Evolutionary conservation across 2,797 vertebrate genomes (phyloP).

Genomic region (Vespertilio murinus): DNA sequence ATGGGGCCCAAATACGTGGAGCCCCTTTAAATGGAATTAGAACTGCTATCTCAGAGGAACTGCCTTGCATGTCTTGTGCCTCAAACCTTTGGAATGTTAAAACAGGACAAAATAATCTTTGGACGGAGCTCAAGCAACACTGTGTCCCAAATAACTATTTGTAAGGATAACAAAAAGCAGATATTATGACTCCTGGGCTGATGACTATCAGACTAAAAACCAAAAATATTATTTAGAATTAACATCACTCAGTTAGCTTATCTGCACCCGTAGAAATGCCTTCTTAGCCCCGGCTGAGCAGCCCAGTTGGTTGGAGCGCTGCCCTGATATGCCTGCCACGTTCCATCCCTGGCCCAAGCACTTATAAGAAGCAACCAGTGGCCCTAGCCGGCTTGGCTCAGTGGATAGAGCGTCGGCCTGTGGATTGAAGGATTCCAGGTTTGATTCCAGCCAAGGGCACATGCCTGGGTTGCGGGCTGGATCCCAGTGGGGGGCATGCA

Average conservation of each 20-base stretch:
- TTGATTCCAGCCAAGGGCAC: too few species aligned
- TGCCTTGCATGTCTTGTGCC: background rate
- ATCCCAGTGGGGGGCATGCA: too few species aligned
- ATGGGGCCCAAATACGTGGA: background rate
- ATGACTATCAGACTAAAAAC: background rate
- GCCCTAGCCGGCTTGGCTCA: too few species aligned
- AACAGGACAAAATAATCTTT: background rate
- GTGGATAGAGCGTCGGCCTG: too few species aligned
- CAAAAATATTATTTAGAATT: background rate
- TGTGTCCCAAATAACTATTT: background rate
- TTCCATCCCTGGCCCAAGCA: background rate
- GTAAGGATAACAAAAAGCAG: background rate
- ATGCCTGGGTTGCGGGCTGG: too few species aligned
- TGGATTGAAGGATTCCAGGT: too few species aligned
- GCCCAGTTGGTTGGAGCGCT: background rate
- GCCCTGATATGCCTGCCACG: background rate
- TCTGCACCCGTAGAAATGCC: background rate
- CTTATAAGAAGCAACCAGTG: too few species aligned
- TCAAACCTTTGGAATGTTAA: background rate
- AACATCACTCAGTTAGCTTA: background rate
- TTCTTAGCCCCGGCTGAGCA: background rate
- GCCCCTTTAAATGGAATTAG: background rate
- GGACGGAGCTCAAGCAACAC: background rate
- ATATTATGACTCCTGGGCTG: background rate
- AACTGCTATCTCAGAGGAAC: background rate